Conservation (phyloP, 2,113 vertebrate genomes). For the Deroptyus accipitrinus region DNA sequence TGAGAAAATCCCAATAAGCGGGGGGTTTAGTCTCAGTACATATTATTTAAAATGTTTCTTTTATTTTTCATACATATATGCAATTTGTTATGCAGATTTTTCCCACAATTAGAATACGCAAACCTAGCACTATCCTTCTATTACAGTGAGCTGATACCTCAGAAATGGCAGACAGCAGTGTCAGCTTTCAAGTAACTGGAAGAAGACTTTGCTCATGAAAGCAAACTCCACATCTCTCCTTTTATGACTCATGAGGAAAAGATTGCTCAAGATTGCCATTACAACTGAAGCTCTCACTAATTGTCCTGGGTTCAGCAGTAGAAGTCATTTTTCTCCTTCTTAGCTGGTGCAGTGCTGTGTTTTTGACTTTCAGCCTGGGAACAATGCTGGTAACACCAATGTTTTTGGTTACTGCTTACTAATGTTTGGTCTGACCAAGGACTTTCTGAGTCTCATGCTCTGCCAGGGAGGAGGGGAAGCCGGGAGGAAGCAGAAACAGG, state of each 20-base stretch:
- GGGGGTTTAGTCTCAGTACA: background rate
- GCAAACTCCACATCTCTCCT: background rate
- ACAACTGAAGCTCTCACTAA: background rate
- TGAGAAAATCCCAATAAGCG: background rate
- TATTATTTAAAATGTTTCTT: conserved; percentile 49
- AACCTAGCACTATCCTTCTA: background rate
- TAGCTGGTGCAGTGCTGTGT: too few relatives aligned
- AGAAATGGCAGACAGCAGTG: background rate
- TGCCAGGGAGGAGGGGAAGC: too few relatives aligned
- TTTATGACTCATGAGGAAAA: background rate
- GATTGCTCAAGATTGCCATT: background rate
- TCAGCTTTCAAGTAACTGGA: background rate
- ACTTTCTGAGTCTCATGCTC: too few relatives aligned
- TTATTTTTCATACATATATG: conserved; percentile 49
- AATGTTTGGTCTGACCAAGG: too few relatives aligned
- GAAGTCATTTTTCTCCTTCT: too few relatives aligned
- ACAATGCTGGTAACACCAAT: too few relatives aligned
- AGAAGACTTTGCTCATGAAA: background rate
- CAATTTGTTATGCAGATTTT: conserved; percentile 33
- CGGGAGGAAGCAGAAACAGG: too few relatives aligned
- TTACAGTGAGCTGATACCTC: background rate
- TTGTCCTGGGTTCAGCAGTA: too few relatives aligned
- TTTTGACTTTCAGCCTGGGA: too few relatives aligned
- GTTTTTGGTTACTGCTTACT: too few relatives aligned
- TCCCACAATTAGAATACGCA: background rate